phyloP scores from a whole-genome alignment of 2,113 vertebrate species.

The Arvicanthis niloticus region DNA sequence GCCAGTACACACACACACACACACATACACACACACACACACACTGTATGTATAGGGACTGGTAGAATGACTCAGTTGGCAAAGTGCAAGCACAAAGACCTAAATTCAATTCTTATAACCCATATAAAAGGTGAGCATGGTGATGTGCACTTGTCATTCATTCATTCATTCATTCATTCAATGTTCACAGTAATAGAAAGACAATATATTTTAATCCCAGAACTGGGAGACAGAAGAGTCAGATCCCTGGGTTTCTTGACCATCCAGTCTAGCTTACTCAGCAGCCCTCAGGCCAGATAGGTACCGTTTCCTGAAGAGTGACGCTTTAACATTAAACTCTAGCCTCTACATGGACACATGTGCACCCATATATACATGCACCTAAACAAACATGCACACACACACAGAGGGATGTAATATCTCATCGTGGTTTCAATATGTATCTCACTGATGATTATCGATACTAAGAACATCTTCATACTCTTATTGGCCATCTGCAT shows the following conservation, averaged over 20 bases:
- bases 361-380: background rate
- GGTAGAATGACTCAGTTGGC: background rate
- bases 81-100: background rate
- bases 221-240: background rate
- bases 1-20: background rate
- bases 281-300: background rate
- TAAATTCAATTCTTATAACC: background rate
- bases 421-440: background rate
- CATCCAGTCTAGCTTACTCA: background rate
- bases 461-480: background rate
- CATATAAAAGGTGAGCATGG: background rate
- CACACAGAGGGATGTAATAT: background rate
- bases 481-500: background rate
- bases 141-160: background rate
- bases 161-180: background rate
- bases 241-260: background rate
- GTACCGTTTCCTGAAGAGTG: background rate
- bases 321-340: background rate
- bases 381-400: background rate
- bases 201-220: background rate
- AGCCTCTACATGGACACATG: background rate
- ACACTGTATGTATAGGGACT: no score
- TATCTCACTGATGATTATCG: background rate
- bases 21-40: no score
- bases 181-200: background rate